These are phyloP conservation scores for Heterodera carotae DNA, from an alignment of 1,140 invertebrate species.

Conservation along the genomic window DNA sequence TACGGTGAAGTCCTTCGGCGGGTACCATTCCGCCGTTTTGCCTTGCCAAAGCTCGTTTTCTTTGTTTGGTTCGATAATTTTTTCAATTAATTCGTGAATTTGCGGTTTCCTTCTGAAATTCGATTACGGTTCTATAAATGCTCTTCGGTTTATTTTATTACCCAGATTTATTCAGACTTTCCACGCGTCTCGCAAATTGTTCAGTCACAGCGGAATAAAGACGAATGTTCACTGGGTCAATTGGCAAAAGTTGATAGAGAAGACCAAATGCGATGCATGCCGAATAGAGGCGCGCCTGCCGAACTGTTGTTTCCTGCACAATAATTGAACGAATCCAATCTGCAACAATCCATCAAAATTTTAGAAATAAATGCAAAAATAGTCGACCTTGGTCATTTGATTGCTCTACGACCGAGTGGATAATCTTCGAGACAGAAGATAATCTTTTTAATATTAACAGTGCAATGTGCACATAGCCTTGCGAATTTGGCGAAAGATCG, in stretches of 20 bases:
- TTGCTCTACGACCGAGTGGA: conserved; percentile 12
- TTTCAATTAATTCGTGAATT: conserved; percentile 25
- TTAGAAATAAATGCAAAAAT: neutral
- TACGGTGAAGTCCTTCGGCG: conserved; percentile 41
- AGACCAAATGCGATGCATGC: conserved; percentile 33
- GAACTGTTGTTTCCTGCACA: conserved; percentile 20
- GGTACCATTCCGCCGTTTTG: conserved; percentile 38
- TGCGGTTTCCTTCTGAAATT: conserved; percentile 31
- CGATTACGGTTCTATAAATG: neutral
- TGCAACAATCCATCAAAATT: too few species aligned
- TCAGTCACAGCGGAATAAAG: conserved; percentile 25
- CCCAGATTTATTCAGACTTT: neutral
- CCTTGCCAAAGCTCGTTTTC: conserved; percentile 33
- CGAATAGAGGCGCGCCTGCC: conserved; percentile 33
- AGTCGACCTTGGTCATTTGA: conserved; percentile 20
- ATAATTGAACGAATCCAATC: conserved; percentile 30
- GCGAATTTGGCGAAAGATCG: conserved; percentile 32
- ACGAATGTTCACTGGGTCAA: conserved; percentile 8
- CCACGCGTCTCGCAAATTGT: conserved; percentile 18
- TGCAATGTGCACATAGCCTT: conserved; percentile 35
- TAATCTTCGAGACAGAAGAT: conserved; percentile 21
- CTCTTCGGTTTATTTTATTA: neutral
- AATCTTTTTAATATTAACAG: conserved; percentile 40
- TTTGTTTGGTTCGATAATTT: conserved; percentile 31
- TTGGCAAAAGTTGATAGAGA: conserved; percentile 31